phyloP scores from a whole-genome alignment of 2,113 vertebrate genomes.

The Zingel zingel region DNA sequence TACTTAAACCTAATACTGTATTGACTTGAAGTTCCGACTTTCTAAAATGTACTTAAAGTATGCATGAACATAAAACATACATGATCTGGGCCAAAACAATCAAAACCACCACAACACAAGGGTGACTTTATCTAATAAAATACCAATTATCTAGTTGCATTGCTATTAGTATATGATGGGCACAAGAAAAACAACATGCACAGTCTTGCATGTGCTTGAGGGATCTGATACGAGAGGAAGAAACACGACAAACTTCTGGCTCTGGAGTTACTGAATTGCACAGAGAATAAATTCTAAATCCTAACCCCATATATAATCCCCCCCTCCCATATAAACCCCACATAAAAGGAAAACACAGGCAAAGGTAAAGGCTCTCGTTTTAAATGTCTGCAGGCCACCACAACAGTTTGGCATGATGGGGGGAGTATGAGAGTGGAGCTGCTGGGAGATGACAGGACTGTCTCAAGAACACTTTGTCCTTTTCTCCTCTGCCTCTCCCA shows the following conservation, averaged over 20 bases:
- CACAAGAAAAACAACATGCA: constrained; percentile 27
- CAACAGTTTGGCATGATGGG: not conserved
- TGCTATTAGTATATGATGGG: not conserved
- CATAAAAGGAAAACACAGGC: not conserved
- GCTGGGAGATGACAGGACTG: constrained; percentile 18
- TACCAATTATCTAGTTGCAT: not conserved
- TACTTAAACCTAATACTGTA: not conserved
- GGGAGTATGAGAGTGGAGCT: not conserved
- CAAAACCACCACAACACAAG: not conserved
- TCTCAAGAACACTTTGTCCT: constrained; percentile 59
- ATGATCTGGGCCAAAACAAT: not conserved
- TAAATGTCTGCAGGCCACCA: not conserved
- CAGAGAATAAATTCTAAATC: constrained; percentile 4
- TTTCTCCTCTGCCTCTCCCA: constrained; percentile 48
- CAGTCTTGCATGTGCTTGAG: constrained; percentile 34
- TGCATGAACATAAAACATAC: not conserved
- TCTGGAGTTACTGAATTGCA: not conserved
- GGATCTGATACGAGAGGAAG: not conserved
- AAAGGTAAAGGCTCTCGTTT: not conserved
- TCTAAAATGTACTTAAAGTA: not conserved
- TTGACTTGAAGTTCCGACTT: not conserved
- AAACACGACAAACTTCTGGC: constrained; percentile 1
- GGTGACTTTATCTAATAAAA: not conserved
- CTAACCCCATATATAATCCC: not conserved
- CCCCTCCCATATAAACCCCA: not conserved